phyloP scores from a whole-genome alignment of 37 sponge, comb jelly and placozoan species.

The Crambe crambe region DNA sequence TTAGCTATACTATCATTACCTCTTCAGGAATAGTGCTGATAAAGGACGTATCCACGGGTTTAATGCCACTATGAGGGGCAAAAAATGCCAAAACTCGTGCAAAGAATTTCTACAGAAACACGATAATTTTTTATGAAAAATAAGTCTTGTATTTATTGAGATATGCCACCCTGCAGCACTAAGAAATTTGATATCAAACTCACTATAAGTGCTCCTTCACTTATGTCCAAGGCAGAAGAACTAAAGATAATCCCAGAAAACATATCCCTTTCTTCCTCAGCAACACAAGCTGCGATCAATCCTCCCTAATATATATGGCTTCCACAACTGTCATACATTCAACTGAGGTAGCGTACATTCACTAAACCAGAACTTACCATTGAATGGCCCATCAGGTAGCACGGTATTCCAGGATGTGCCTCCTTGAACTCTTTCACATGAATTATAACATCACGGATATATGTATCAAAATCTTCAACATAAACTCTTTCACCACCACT shows the following conservation, averaged over 20 bases:
- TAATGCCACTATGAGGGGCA: no score
- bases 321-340: not conserved
- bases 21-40: no score
- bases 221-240: not conserved
- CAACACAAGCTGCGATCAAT: not conserved
- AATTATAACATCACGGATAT: constrained; percentile 51
- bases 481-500: constrained; percentile 70
- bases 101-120: no score
- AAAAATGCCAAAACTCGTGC: no score
- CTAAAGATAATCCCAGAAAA: not conserved
- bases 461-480: constrained; percentile 40
- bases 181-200: no score
- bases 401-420: constrained; percentile 45
- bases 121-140: no score
- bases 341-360: not conserved
- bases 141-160: no score
- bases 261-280: not conserved
- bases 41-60: no score
- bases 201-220: not conserved
- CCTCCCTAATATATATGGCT: not conserved
- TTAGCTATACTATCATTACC: no score
- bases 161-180: no score
- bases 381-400: constrained; percentile 78
- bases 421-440: constrained; percentile 36
- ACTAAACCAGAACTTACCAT: constrained; percentile 50